Percentiles rank a stretch among this genome's conserved stretches.
phyloP scores from a whole-genome alignment of 2,888 invertebrate genomes.

The Mycogona germanica region DNA sequence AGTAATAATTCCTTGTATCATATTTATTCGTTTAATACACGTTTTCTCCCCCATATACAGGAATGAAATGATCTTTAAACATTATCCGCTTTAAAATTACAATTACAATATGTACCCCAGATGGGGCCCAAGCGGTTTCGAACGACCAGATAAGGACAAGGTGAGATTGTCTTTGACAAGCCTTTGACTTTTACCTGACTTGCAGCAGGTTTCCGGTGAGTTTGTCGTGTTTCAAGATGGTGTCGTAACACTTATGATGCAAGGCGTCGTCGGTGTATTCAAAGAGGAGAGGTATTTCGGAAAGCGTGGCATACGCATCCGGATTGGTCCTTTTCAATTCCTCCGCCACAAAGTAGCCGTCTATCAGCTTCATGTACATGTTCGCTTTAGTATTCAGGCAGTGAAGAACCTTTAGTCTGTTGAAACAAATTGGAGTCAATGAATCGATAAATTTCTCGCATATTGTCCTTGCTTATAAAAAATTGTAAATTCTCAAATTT shows the following conservation, averaged over 20 bases:
- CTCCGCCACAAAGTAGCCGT: conserved; percentile 9
- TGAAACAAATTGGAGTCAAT: background rate
- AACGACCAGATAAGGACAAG: too few species aligned
- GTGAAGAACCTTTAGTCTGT: conserved; percentile 7
- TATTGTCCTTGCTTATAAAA: background rate
- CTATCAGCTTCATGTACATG: conserved; percentile 1
- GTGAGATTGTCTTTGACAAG: too few species aligned
- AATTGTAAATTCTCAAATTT: background rate
- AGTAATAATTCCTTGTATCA: too few species aligned
- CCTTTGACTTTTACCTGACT: conserved; percentile 11
- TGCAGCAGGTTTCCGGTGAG: conserved; percentile 7
- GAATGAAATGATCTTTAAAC: too few species aligned
- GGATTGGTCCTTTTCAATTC: conserved; percentile 4
- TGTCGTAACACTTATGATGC: conserved; percentile 3
- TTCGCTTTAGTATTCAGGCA: conserved; percentile 1
- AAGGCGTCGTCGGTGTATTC: conserved; percentile 6
- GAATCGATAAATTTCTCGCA: background rate
- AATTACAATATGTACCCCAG: too few species aligned
- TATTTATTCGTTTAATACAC: too few species aligned
- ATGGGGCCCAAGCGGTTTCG: too few species aligned
- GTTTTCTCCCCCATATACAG: too few species aligned
- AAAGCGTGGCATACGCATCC: conserved; percentile 6
- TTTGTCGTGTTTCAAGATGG: conserved; percentile 5
- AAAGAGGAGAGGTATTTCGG: conserved; percentile 1
- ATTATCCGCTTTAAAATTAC: too few species aligned